phyloP scores from a whole-genome alignment of 2,113 vertebrate genomes.

The Ceratotherium simum region DNA sequence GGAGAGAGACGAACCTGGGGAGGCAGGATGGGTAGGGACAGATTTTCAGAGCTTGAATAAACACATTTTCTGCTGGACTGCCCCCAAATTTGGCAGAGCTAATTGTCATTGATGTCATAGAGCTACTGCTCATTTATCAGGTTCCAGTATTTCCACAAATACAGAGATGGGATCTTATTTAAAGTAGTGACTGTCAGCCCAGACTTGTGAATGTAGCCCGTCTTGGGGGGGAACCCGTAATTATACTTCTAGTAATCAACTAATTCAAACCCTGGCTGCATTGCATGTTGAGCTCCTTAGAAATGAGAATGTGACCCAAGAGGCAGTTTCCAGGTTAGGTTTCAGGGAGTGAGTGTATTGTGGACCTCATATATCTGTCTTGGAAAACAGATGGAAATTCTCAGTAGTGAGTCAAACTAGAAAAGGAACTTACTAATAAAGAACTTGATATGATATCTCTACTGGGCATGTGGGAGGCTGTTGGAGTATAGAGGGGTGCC shows the following conservation, averaged over 20 bases:
- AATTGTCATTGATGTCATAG: slow-evolving; percentile 57
- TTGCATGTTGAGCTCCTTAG: slow-evolving; percentile 77
- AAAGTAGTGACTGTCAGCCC: slow-evolving; percentile 76
- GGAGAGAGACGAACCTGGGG: not conserved
- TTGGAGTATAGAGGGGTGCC: not conserved
- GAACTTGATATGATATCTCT: slow-evolving; percentile 27
- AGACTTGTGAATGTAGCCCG: slow-evolving; percentile 76
- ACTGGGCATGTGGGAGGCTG: not conserved
- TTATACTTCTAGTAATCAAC: slow-evolving; percentile 78
- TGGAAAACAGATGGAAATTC: slow-evolving; percentile 24
- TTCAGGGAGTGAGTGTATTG: slow-evolving; percentile 76
- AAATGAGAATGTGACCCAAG: slow-evolving; percentile 76
- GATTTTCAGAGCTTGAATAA: slow-evolving; percentile 18
- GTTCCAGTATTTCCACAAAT: slow-evolving; percentile 76
- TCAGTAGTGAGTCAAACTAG: slow-evolving; percentile 41
- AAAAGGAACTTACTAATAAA: slow-evolving; percentile 51
- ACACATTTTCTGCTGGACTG: slow-evolving; percentile 5
- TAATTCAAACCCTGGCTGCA: slow-evolving; percentile 67
- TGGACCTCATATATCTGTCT: not conserved
- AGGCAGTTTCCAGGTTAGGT: slow-evolving; percentile 69
- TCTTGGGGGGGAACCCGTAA: slow-evolving; percentile 72
- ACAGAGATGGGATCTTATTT: slow-evolving; percentile 81
- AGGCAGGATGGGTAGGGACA: not conserved
- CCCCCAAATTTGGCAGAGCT: not conserved
- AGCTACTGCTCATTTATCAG: slow-evolving; percentile 69